Percentiles rank a stretch among this genome's conserved stretches.
Conservation (phyloP, 2,113 vertebrate species). For the Chlorocebus sabaeus region DNA sequence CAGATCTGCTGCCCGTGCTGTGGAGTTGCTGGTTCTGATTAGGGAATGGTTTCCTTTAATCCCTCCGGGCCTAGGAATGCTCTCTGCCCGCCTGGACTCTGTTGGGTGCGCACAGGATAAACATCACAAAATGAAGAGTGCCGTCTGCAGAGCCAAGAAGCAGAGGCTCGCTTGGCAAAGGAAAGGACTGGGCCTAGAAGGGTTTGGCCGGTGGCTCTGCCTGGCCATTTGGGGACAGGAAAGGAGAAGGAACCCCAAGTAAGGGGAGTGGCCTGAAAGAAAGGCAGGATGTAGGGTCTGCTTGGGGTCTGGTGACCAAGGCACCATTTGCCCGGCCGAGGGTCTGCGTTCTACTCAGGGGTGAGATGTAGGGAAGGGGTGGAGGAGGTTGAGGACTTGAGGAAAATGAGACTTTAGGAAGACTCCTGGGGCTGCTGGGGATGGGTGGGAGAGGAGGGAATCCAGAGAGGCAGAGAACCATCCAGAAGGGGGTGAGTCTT, state of each 20-base stretch:
- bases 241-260: rapidly evolving
- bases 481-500: neutral
- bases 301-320: neutral
- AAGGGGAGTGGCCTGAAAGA: rapidly evolving
- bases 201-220: neutral
- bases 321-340: rapidly evolving
- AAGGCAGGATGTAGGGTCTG: neutral
- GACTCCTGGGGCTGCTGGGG: neutral
- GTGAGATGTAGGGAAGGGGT: rapidly evolving
- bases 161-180: neutral
- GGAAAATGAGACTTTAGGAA: neutral
- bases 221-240: neutral
- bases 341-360: rapidly evolving
- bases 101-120: rapidly evolving
- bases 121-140: rapidly evolving
- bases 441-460: too few relatives aligned
- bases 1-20: neutral
- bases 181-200: too few relatives aligned
- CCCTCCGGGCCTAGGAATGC: rapidly evolving
- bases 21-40: neutral
- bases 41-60: neutral
- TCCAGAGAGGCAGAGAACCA: neutral
- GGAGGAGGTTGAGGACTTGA: rapidly evolving
- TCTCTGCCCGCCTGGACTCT: rapidly evolving
- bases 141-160: neutral